Evolutionary conservation across 1,140 invertebrate genomes (phyloP).

Genomic region (Ceratosolen fusciceps): DNA sequence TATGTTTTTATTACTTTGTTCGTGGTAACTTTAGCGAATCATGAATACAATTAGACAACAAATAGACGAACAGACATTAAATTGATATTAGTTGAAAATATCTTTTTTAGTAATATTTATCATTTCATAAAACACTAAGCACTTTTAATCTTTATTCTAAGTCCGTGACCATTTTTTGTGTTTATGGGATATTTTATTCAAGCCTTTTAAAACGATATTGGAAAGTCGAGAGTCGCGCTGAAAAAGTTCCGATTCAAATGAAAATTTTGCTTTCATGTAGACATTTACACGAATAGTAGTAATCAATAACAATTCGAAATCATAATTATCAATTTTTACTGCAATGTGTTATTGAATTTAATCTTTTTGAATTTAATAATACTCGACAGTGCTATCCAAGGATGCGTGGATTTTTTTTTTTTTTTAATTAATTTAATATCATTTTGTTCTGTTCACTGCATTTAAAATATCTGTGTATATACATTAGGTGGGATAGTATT

Average conservation of each 20-base stretch:
- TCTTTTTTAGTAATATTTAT: conserved; percentile 22
- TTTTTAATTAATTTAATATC: conserved; percentile 25
- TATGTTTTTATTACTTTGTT: conserved; percentile 16
- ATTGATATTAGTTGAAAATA: conserved; percentile 50
- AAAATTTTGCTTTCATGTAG: neutral
- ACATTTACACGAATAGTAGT: conserved; percentile 16
- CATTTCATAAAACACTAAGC: neutral
- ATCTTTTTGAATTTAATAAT: conserved; percentile 16
- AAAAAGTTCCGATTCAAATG: conserved; percentile 9
- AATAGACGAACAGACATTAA: conserved; percentile 66
- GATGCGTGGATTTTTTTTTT: conserved; percentile 28
- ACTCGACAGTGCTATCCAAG: conserved; percentile 44
- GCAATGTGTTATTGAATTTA: neutral
- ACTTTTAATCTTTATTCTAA: neutral
- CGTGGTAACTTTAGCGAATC: conserved; percentile 56
- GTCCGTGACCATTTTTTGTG: neutral
- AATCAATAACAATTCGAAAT: conserved; percentile 29
- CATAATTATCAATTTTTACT: conserved; percentile 1
- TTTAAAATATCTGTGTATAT: conserved; percentile 29
- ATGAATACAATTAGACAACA: conserved; percentile 65
- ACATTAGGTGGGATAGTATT: conserved; percentile 18
- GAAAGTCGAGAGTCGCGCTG: conserved; percentile 35
- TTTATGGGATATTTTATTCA: neutral
- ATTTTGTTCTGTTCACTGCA: neutral
- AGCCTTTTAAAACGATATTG: conserved; percentile 16